phyloP scores from a whole-genome alignment of 1,140 invertebrate species.

The Andrena cerasifolii region DNA sequence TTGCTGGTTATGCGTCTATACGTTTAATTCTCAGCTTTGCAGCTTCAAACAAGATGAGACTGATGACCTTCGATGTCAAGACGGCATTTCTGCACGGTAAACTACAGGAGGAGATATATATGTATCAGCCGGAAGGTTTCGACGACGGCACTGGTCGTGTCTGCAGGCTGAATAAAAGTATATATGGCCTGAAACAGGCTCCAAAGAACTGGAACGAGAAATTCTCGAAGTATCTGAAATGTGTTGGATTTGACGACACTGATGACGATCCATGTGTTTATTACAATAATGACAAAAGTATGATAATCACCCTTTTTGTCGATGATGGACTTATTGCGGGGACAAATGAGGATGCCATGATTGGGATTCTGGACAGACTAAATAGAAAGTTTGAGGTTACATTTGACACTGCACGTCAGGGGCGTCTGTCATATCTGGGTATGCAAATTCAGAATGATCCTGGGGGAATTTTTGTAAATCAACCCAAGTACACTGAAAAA shows the following conservation, averaged over 20 bases:
- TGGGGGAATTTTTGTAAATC: neutral
- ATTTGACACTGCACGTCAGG: neutral
- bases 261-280: constrained; percentile 58
- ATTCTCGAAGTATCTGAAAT: constrained; percentile 42
- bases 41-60: neutral
- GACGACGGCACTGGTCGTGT: constrained; percentile 4
- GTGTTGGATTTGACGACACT: constrained; percentile 18
- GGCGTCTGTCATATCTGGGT: neutral
- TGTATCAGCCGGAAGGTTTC: constrained; percentile 13
- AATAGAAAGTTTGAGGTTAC: neutral
- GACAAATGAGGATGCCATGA: neutral
- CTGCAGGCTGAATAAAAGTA: constrained; percentile 28
- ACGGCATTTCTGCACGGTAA: constrained; percentile 6
- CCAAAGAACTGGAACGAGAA: constrained; percentile 47
- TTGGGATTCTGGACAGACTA: neutral
- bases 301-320: neutral
- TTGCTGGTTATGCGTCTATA: neutral
- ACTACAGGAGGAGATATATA: neutral
- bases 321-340: neutral
- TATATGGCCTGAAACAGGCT: constrained; percentile 54
- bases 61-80: constrained; percentile 10
- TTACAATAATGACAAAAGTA: constrained; percentile 37
- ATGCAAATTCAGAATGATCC: neutral
- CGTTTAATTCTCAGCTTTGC: neutral
- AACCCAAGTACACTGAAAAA: neutral